These are phyloP conservation scores for Pelobates cultripes DNA, from an alignment of 2,797 vertebrate genomes.

Conservation along the genomic window DNA sequence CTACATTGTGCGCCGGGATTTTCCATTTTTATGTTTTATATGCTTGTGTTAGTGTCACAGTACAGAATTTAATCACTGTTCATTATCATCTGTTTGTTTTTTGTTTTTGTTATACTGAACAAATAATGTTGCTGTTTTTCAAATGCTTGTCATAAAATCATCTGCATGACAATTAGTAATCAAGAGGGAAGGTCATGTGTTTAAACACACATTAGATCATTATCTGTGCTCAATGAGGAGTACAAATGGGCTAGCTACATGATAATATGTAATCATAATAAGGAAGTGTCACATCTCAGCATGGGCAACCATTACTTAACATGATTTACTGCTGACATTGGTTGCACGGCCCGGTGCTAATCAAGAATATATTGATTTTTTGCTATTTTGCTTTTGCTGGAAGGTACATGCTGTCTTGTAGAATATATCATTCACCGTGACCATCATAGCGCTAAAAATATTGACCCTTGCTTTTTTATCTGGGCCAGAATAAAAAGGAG, in stretches of 20 bases:
- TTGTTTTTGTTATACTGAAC: not conserved
- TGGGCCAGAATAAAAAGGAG: too few relatives aligned
- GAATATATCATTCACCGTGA: not conserved
- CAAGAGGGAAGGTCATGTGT: slow-evolving; percentile 6
- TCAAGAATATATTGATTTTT: slow-evolving; percentile 16
- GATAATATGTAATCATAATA: slow-evolving; percentile 24
- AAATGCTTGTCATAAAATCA: not conserved
- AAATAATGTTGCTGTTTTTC: not conserved
- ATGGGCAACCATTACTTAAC: slow-evolving; percentile 11
- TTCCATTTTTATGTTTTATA: too few relatives aligned
- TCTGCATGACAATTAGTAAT: slow-evolving; percentile 21
- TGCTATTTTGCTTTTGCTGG: not conserved
- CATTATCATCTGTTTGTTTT: not conserved
- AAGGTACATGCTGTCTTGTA: not conserved
- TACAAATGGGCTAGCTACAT: slow-evolving; percentile 5
- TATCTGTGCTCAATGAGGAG: slow-evolving; percentile 16
- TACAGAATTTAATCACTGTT: not conserved
- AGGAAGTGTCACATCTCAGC: slow-evolving; percentile 19
- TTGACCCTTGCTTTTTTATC: not conserved
- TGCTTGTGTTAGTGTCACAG: too few relatives aligned
- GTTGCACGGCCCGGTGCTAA: slow-evolving; percentile 4
- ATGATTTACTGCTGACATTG: slow-evolving; percentile 6
- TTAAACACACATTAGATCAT: slow-evolving; percentile 15
- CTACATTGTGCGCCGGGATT: too few relatives aligned
- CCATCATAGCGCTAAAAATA: not conserved